Conservation (phyloP, 92 coral and sea anemone species). For the Actinernus sp. region DNA sequence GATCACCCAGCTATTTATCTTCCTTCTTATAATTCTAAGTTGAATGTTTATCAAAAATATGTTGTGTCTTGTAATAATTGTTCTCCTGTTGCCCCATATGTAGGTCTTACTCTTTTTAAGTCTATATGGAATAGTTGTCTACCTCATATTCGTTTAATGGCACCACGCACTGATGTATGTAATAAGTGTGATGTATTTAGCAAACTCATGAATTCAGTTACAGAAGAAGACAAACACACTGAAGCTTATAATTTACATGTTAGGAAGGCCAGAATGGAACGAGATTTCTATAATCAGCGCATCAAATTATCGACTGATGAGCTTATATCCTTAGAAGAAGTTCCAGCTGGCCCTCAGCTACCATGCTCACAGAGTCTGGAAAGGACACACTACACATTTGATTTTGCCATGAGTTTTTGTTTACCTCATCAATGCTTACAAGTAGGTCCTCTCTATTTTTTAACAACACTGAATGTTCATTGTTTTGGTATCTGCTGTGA, state of each 20-base stretch:
- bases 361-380: slow-evolving; percentile 14
- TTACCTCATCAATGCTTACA: slow-evolving; percentile 15
- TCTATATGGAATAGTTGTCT: neutral
- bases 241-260: neutral
- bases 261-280: neutral
- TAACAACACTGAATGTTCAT: slow-evolving; percentile 4
- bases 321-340: slow-evolving; percentile 9
- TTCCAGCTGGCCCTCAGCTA: slow-evolving; percentile 20
- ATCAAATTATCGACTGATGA: slow-evolving; percentile 8
- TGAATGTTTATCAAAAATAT: neutral
- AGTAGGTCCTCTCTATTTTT: slow-evolving; percentile 13
- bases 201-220: neutral
- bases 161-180: neutral
- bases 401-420: slow-evolving; percentile 2
- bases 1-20: neutral
- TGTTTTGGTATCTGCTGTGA: slow-evolving; percentile 25
- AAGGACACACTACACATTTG: slow-evolving; percentile 20
- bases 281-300: slow-evolving; percentile 1
- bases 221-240: neutral
- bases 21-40: neutral
- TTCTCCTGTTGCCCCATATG: neutral
- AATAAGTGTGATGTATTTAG: neutral
- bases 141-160: neutral
- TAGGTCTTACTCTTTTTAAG: neutral
- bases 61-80: neutral